Percentiles rank a stretch among this genome's conserved stretches.
Evolutionary conservation across 2,797 vertebrate genomes (phyloP).

Genomic region (Poecile montanus): DNA sequence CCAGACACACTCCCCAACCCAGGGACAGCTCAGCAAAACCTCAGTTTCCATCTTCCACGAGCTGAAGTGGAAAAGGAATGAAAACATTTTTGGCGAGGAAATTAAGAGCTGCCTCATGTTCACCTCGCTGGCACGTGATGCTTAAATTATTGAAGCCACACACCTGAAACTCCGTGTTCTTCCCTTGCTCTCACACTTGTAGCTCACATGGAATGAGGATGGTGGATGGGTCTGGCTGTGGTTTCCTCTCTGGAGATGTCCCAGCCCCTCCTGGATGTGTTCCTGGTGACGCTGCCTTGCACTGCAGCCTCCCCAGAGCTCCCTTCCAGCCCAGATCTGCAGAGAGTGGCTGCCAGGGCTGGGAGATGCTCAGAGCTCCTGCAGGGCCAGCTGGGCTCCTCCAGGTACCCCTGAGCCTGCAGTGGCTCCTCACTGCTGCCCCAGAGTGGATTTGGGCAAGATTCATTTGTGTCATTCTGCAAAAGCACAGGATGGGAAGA

Average conservation of each 20-base stretch:
- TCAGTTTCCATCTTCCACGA: background rate
- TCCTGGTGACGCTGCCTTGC: background rate
- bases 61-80: background rate
- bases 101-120: background rate
- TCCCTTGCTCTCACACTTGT: background rate
- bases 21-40: background rate
- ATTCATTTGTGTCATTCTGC: background rate
- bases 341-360: background rate
- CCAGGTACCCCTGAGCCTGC: rapidly evolving
- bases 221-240: background rate
- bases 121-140: background rate
- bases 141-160: background rate
- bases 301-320: background rate
- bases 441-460: background rate
- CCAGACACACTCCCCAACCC: background rate
- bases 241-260: background rate
- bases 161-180: background rate
- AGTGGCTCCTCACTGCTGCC: background rate
- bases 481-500: background rate
- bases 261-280: background rate
- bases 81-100: background rate
- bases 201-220: rapidly evolving
- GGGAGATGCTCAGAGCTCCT: background rate
- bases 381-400: background rate
- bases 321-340: rapidly evolving